Percentiles rank a stretch among this genome's conserved stretches.
These are phyloP conservation scores for Amphimedon queenslandica DNA, from an alignment of 37 sponge, comb jelly and placozoan genomes.

Conservation along the genomic window DNA sequence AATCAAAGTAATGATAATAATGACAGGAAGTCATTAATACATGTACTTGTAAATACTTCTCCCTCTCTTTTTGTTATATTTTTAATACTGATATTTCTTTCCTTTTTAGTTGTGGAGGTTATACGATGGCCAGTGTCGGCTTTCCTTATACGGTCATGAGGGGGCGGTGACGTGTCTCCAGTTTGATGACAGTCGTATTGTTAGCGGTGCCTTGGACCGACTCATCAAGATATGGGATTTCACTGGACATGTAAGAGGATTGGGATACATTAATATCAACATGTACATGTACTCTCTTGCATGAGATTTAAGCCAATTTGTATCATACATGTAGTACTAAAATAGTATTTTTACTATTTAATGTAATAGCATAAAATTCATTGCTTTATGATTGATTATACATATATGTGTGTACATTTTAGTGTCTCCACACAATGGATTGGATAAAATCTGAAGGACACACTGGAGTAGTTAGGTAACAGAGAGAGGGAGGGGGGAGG, in stretches of 20 bases:
- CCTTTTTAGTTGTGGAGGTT: slow-evolving; percentile 79
- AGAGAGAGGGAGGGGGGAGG: too few species aligned
- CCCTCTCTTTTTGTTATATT: too few species aligned
- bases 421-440: slow-evolving; percentile 92
- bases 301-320: too few species aligned
- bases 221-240: slow-evolving; percentile 95
- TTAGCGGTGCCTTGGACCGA: slow-evolving; percentile 92
- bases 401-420: too few species aligned
- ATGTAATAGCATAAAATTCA: too few species aligned
- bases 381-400: too few species aligned
- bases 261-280: neutral
- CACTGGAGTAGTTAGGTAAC: slow-evolving; percentile 91
- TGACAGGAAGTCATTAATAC: too few species aligned
- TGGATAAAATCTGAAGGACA: slow-evolving; percentile 98
- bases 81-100: too few species aligned
- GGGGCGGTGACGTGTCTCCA: slow-evolving; percentile 95
- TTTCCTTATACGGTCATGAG: slow-evolving; percentile 91
- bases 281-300: too few species aligned
- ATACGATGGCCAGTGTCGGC: slow-evolving; percentile 59
- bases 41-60: neutral
- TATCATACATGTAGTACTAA: too few species aligned
- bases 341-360: too few species aligned
- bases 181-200: slow-evolving; percentile 83
- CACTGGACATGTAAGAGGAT: slow-evolving; percentile 65
- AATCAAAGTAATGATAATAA: slow-evolving; percentile 73